phyloP scores from a whole-genome alignment of 2,113 vertebrate genomes.

The Cryptoleucopteryx plumbea region DNA sequence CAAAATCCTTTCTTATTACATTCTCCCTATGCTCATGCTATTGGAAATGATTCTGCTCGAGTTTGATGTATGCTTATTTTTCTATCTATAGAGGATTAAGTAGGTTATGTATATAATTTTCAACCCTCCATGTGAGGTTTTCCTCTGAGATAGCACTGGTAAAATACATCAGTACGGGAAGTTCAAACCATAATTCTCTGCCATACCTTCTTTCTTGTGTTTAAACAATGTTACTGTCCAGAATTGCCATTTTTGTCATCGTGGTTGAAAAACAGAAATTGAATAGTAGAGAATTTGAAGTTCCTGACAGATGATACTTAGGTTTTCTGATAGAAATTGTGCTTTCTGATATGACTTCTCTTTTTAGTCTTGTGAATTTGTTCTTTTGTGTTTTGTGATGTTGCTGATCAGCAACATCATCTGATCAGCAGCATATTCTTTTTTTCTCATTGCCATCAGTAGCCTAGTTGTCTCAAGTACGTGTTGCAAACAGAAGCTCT shows the following conservation, averaged over 20 bases:
- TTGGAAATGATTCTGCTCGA: background rate
- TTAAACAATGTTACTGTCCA: background rate
- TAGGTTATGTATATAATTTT: background rate
- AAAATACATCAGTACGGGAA: background rate
- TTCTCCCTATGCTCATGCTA: background rate
- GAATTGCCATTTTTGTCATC: background rate
- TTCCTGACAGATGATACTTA: background rate
- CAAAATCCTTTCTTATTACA: background rate
- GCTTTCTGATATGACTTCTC: background rate
- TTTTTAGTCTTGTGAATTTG: background rate
- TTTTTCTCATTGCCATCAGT: background rate
- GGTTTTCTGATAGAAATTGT: background rate
- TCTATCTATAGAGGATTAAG: background rate
- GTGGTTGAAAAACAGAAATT: background rate
- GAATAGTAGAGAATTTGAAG: background rate
- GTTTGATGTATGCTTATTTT: background rate
- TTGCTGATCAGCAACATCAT: background rate
- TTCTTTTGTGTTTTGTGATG: background rate
- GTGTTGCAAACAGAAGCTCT: background rate
- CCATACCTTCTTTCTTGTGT: background rate
- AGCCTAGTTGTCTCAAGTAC: background rate
- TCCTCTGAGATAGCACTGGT: background rate
- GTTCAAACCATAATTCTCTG: background rate
- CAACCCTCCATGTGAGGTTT: background rate
- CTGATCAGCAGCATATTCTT: background rate